Evolutionary conservation across 2,888 invertebrate genomes (phyloP), one percentile per base, ranked within the genome.

Genomic region (Helicoverpa assulta): DNA sequence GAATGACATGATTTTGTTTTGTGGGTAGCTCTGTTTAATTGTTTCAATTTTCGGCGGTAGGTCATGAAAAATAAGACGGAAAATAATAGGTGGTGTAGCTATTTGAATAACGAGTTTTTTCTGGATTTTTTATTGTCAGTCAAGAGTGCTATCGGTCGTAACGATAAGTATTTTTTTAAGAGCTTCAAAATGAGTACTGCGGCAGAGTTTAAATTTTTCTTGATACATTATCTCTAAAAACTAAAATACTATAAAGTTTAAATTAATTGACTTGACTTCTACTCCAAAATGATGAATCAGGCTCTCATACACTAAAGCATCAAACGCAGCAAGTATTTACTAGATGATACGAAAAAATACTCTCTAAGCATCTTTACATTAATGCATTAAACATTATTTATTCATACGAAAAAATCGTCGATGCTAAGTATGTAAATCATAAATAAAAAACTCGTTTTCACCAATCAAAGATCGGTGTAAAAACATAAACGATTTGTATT

Each of bases 1-100:
- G 55, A 83, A 73, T 81, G 81, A 75, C 50, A 64, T 63, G 66
- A 74, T 71, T 73, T 73, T 78, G 51, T 64, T 67, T 55, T 29
- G 50, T 57, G 40, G 40, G 40, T 70, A 59, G 57, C 40, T 64
- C 43, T 52, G 10, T 73, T 75, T 63, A 54, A 51, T 54, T 43
- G 29, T 63, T 54, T 26, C 16, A 26, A 64, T 47, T 6, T 51
- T 51, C 19, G 26, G 5, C 26, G 2, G 26, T 26, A 26, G 10
- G 19, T 0, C 10, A 0, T 1, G 0, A 12, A 7, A 2, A 8
- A 37, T 37, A 14, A n/a, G 14, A 0, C 0, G 0, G 37, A 37
- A 37, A 10, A 5, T 40, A 40, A 14, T 14, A 40, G 40, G 33
- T 33, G 33, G 2, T 33, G 8, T 8, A 33, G 40, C 40, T 1